Conservation (phyloP, 2,113 vertebrate genomes). For the Petrocephalus zakoni region DNA sequence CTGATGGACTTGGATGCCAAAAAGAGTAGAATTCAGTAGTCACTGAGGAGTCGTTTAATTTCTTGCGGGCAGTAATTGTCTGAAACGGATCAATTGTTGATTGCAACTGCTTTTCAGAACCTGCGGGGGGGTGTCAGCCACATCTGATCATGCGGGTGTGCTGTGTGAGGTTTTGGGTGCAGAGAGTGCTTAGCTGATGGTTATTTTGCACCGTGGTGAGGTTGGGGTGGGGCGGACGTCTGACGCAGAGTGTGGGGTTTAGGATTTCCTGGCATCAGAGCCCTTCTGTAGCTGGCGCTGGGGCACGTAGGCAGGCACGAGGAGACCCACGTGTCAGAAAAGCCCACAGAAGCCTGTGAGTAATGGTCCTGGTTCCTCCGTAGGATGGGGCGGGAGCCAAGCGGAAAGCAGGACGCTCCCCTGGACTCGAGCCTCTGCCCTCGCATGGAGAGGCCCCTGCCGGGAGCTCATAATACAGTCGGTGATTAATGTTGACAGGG, state of each 20-base stretch:
- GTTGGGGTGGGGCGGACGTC: background rate
- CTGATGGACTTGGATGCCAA: background rate
- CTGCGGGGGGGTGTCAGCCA: background rate
- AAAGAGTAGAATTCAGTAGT: background rate
- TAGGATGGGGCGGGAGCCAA: background rate
- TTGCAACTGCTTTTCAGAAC: background rate
- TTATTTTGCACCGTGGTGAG: background rate
- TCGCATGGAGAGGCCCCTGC: background rate
- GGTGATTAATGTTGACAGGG: slow-evolving; percentile 30
- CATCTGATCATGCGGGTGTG: background rate
- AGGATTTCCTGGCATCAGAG: background rate
- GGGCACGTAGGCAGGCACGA: background rate
- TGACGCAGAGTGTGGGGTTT: background rate
- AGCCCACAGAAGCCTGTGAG: slow-evolving; percentile 20
- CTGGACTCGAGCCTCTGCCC: background rate
- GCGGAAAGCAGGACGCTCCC: slow-evolving; percentile 7
- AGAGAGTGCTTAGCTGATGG: background rate
- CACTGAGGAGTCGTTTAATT: background rate
- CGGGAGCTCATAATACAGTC: slow-evolving; percentile 1
- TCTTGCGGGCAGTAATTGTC: background rate
- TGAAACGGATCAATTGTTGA: background rate
- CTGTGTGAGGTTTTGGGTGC: background rate
- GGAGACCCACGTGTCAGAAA: slow-evolving; percentile 8
- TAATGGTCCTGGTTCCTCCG: slow-evolving; percentile 24
- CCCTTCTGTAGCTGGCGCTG: background rate